Conservation (phyloP, 2,888 invertebrate species). For the Sinodicranocentrus sp. region DNA sequence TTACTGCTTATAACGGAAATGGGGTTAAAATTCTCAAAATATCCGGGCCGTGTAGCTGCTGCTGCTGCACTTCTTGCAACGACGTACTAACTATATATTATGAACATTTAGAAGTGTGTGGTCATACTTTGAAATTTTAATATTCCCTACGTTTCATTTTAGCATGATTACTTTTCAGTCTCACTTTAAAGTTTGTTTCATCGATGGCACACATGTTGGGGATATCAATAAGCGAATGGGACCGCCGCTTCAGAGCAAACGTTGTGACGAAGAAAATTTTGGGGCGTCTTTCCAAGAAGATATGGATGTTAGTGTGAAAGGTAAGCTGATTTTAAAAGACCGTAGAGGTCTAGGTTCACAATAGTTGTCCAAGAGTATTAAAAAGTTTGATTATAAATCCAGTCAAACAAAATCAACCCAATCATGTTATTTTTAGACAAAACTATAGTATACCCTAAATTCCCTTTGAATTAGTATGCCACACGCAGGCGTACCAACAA, state of each 20-base stretch:
- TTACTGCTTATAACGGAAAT: conserved; percentile 8
- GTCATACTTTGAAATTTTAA: no score
- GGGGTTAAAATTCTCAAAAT: conserved; percentile 1
- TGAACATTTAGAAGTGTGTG: neutral
- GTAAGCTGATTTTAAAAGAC: no score
- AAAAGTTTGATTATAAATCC: no score
- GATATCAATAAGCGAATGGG: neutral
- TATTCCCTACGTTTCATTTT: no score
- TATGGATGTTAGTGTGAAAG: neutral
- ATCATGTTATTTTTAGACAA: no score
- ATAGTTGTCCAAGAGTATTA: no score
- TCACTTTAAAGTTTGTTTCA: neutral
- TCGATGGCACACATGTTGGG: neutral
- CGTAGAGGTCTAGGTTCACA: neutral
- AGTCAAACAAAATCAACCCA: no score
- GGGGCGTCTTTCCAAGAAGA: neutral
- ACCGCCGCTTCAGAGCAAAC: no score
- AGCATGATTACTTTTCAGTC: neutral
- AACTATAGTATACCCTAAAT: no score
- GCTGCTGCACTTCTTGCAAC: neutral
- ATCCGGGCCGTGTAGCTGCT: neutral
- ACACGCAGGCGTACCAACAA: no score
- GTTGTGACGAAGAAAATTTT: no score
- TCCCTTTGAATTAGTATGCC: no score
- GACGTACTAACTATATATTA: neutral